phyloP scores from a whole-genome alignment of 2,797 vertebrate species.

The Iguana delicatissima region DNA sequence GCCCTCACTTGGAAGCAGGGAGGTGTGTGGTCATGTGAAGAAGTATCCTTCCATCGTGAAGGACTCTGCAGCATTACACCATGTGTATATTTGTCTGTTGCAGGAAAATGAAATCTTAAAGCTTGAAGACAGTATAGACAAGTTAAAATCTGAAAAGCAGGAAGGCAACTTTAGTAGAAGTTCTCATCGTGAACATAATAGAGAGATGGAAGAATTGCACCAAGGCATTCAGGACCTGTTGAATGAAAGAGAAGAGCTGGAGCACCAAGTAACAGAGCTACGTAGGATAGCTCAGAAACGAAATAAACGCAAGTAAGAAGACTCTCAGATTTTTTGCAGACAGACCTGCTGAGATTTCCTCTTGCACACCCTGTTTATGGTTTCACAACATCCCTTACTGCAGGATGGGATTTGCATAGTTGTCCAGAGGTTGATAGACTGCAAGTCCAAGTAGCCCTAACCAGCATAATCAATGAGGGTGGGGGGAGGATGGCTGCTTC shows the following conservation, averaged over 20 bases:
- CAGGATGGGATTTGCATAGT: too few species aligned
- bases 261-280: constrained; percentile 79
- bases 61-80: not conserved
- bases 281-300: constrained; percentile 66
- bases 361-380: not conserved
- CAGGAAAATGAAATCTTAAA: constrained; percentile 80
- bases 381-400: too few species aligned
- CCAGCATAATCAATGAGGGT: too few species aligned
- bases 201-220: constrained; percentile 69
- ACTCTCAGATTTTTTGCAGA: not conserved
- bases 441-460: too few species aligned
- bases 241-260: constrained; percentile 77
- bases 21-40: not conserved
- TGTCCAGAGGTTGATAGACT: too few species aligned
- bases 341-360: not conserved
- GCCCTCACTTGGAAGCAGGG: not conserved
- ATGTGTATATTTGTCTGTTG: not conserved
- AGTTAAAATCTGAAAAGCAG: constrained; percentile 71
- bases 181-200: constrained; percentile 53
- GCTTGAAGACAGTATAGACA: constrained; percentile 76
- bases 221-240: constrained; percentile 74
- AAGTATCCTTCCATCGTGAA: not conserved
- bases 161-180: constrained; percentile 60
- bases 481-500: too few species aligned
- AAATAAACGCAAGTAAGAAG: constrained; percentile 78